Percentiles rank a stretch among this genome's conserved stretches.
phyloP scores from a whole-genome alignment of 2,113 vertebrate species.

The Gobio gobio region DNA sequence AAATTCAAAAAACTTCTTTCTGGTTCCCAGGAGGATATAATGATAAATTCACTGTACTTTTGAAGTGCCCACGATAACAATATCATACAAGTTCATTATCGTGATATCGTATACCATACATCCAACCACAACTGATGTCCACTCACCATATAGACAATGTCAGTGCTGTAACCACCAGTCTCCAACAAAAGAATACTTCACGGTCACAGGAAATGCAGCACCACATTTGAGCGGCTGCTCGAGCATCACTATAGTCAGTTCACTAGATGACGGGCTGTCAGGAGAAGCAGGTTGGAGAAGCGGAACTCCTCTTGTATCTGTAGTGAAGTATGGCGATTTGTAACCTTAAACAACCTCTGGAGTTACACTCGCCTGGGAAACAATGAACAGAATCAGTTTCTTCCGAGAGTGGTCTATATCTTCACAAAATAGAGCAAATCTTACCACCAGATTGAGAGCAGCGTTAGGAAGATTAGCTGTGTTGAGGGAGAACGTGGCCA shows the following conservation, averaged over 20 bases:
- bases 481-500: conserved; percentile 60
- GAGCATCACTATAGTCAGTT: conserved; percentile 57
- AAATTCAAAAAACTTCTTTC: too few relatives aligned
- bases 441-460: not conserved
- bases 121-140: too few relatives aligned
- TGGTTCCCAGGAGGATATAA: too few relatives aligned
- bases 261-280: conserved; percentile 58
- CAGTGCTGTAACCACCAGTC: not conserved
- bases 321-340: not conserved
- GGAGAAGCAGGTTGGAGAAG: not conserved
- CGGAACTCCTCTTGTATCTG: not conserved
- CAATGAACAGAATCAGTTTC: not conserved
- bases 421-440: too few relatives aligned
- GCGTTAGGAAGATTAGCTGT: not conserved
- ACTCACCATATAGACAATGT: conserved; percentile 71
- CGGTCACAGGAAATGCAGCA: not conserved
- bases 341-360: fast-evolving
- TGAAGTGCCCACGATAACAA: too few relatives aligned
- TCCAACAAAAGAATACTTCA: conserved; percentile 63
- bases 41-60: too few relatives aligned
- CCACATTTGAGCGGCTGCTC: conserved; percentile 60
- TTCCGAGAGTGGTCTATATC: too few relatives aligned
- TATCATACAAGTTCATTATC: too few relatives aligned
- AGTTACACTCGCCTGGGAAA: conserved; percentile 34
- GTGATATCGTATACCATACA: too few relatives aligned